Evolutionary conservation across 2,797 vertebrate species (phyloP), one percentile per base, ranked within the genome.

Genomic region (Remorina albescens): DNA sequence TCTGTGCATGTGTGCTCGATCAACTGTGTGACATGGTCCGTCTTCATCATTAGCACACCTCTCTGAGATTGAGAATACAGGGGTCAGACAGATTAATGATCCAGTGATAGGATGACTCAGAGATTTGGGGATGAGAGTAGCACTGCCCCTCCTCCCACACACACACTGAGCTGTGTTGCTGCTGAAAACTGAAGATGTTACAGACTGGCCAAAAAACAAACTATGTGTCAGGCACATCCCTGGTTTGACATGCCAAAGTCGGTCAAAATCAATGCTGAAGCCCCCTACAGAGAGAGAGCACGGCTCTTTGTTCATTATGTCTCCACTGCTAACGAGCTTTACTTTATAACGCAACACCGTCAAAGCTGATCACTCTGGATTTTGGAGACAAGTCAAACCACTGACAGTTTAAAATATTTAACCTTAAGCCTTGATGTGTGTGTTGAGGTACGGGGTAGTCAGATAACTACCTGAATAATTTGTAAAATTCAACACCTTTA

Each of bases 51-150:
- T 91, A 87, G 82, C 80, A 39, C 64, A 71, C 80, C 71, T 85
- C 81, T 86, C 67, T 46, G 41, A 61, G 68, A 72, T 67, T 55
- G 76, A 87, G 78, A 86, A 88, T 37, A 59, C 67, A 76, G 65
- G 67, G 83, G 88, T 90, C 90, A 90, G 90, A 87, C 86, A 78
- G 87, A 90, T 88, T 87, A 85, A 92, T 86, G 88, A 89, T 91
- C 81, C 64, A 49, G 61, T 42, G 77, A 82, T 78, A 79, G 83
- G 86, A 81, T 91, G 90, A 91, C 83, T 91, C 91, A 89, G 82
- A 89, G 81, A 74, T 89, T 82, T 82, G 75, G 81, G 81, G 81
- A 85, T 79, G 81, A 88, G 83, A 84, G 80, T n/a, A 50, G 73
- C 72, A 28, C 78, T 34, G 72, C 71, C 73, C 71, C 85, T 84